These are phyloP conservation scores for Eurytoma adleriae DNA, from an alignment of 2,888 invertebrate genomes.

Conservation along the genomic window DNA sequence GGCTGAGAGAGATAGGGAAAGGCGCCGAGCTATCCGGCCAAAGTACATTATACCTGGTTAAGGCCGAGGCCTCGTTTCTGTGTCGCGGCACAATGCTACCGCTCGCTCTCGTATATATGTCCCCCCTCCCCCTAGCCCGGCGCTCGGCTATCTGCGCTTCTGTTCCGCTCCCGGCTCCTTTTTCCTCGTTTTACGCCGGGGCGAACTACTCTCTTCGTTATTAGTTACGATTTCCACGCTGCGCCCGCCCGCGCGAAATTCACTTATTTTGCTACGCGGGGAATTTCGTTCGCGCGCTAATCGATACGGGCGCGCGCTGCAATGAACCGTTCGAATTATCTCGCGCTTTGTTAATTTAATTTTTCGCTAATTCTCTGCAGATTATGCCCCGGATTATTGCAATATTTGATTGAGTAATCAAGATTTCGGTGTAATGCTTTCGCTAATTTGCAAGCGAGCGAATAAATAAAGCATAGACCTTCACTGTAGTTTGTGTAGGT, in stretches of 20 bases:
- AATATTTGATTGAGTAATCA: too few relatives aligned
- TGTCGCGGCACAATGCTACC: slow-evolving; percentile 62
- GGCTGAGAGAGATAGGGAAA: neutral
- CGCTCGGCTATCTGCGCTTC: slow-evolving; percentile 51
- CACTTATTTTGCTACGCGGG: neutral
- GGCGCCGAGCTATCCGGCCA: slow-evolving; percentile 30
- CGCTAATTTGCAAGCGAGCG: too few relatives aligned
- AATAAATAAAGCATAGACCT: too few relatives aligned
- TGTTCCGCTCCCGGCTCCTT: neutral
- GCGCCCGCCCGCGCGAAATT: neutral
- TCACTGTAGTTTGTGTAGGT: too few relatives aligned
- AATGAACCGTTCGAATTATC: too few relatives aligned
- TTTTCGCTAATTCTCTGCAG: too few relatives aligned
- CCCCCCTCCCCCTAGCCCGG: too few relatives aligned
- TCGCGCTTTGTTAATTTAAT: too few relatives aligned
- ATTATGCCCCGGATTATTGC: too few relatives aligned
- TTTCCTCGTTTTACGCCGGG: neutral
- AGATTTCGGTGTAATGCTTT: too few relatives aligned
- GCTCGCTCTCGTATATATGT: slow-evolving; percentile 3
- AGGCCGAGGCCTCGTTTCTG: slow-evolving; percentile 47
- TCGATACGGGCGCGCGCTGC: too few relatives aligned
- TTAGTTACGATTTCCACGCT: slow-evolving; percentile 1
- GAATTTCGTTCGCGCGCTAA: neutral
- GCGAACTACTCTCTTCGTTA: slow-evolving; percentile 5
- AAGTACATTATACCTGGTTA: slow-evolving; percentile 60